Evolutionary conservation across 2,888 invertebrate species (phyloP).

Genomic region (Hirtodrosophila duncani): DNA sequence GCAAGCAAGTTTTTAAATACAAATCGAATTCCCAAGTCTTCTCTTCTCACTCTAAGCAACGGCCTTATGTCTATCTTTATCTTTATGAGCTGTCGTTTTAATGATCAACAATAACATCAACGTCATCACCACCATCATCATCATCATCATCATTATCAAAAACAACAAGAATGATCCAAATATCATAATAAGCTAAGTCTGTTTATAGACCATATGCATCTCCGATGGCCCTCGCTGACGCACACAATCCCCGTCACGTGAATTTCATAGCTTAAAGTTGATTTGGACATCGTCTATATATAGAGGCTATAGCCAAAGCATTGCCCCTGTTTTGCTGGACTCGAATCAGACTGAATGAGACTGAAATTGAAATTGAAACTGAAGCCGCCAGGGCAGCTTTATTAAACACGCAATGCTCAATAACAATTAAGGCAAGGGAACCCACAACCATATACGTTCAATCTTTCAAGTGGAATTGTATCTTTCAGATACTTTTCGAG

Average conservation of each 20-base stretch:
- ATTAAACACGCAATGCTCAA: slow-evolving; percentile 51
- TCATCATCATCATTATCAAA: too few relatives aligned
- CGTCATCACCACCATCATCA: too few relatives aligned
- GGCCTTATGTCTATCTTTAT: slow-evolving; percentile 29
- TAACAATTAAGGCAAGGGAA: slow-evolving; percentile 52
- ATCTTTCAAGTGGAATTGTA: too few relatives aligned
- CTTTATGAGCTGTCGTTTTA: slow-evolving; percentile 41
- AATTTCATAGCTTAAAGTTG: too few relatives aligned
- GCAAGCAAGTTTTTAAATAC: too few relatives aligned
- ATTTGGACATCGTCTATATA: too few relatives aligned
- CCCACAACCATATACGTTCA: too few relatives aligned
- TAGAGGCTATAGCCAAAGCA: too few relatives aligned
- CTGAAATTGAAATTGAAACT: slow-evolving; percentile 2
- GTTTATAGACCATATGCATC: slow-evolving; percentile 12
- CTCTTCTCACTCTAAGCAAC: slow-evolving; percentile 1
- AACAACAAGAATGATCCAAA: slow-evolving; percentile 33
- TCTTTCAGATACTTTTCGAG: too few relatives aligned
- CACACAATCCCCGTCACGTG: slow-evolving; percentile 20
- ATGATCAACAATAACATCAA: slow-evolving; percentile 22
- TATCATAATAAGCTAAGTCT: slow-evolving; percentile 20
- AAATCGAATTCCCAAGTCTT: too few relatives aligned
- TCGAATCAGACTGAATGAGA: too few relatives aligned
- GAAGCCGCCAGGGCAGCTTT: slow-evolving; percentile 13
- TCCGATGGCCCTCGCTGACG: slow-evolving; percentile 15
- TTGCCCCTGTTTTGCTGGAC: too few relatives aligned